Evolutionary conservation across 2,888 invertebrate species (phyloP), one percentile per base, ranked within the genome.

Genomic region (Cheilosia pagana): DNA sequence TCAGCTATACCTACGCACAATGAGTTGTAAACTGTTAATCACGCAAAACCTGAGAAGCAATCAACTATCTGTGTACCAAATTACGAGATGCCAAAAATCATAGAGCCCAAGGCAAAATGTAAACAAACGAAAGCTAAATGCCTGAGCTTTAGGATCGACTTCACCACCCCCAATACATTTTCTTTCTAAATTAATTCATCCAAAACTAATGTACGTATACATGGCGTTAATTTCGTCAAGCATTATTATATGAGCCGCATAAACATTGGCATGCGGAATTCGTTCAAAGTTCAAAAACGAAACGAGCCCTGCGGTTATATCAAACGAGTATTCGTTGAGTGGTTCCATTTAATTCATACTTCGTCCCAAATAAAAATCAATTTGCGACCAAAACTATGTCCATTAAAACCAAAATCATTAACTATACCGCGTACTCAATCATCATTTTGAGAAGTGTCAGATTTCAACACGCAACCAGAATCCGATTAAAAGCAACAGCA

Each of bases 351-450:
- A 28, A 55, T 39, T 52, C n/a, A 48, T 39, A 35, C 23, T 62
- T 62, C 62, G 48, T 21, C 55, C 7, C 21, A 53, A 45, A 48
- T 6, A 55, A n/a, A 52, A 65, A 59, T 23, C 55, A 52, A 57
- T 70, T 72, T 41, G 43, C 8, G n/a, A 52, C 35, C 52, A 60
- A 67, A n/a, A 75, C 16, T 10, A 28, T 60, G 28, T 6, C 19
- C 35, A 59, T 67, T 31, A 67, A 77, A 70, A 63, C 59, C 23
- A 79, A 72, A 55, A 70, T 78, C 63, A 63, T 57, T 71, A 57
- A 57, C 28, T 43, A 35, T 23, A 52, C 65, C 72, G 43, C 59
- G 35, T 45, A 79, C 53, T 79, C 79, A 53, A 79, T 79, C 79
- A 79, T 79, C 60, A 79, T 79, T 53, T 63, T 28, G n/a, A 43